Conservation (phyloP, 2,113 vertebrate genomes). For the Leptosomus discolor region DNA sequence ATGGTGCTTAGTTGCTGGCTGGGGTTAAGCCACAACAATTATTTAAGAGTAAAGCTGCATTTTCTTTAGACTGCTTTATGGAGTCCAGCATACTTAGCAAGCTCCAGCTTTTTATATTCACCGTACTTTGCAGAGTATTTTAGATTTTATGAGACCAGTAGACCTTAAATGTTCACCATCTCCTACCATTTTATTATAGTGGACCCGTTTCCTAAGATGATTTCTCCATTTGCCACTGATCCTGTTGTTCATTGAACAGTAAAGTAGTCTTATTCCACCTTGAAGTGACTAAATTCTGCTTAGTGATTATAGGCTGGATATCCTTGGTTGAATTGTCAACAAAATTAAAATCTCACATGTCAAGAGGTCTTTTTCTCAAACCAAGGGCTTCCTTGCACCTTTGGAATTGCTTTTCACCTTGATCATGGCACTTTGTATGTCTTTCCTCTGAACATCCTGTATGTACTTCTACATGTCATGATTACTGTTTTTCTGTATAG, state of each 20-base stretch:
- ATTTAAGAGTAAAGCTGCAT: neutral
- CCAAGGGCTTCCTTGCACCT: neutral
- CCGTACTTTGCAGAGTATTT: neutral
- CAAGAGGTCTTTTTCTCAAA: neutral
- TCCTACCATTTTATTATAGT: neutral
- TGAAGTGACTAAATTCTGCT: slow-evolving; percentile 4
- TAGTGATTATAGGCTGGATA: slow-evolving; percentile 10
- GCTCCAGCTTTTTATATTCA: neutral
- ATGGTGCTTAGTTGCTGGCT: too few relatives aligned
- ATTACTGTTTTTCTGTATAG: neutral
- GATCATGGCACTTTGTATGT: neutral
- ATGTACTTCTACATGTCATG: neutral
- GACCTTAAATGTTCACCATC: neutral
- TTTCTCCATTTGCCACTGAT: slow-evolving; percentile 14
- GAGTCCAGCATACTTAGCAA: neutral
- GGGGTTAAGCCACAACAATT: too few relatives aligned
- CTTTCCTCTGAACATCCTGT: neutral
- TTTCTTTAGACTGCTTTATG: neutral
- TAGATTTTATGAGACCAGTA: neutral
- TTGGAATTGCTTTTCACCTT: slow-evolving; percentile 30
- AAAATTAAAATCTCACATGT: slow-evolving; percentile 52
- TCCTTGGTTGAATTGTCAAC: slow-evolving; percentile 32
- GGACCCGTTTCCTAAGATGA: neutral
- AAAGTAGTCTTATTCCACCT: neutral
- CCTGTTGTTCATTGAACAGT: slow-evolving; percentile 18